A percentile compares a stretch with the other conserved stretches of the same genome.
phyloP scores from a whole-genome alignment of 2,113 vertebrate genomes.

The Hepsetus odoe region DNA sequence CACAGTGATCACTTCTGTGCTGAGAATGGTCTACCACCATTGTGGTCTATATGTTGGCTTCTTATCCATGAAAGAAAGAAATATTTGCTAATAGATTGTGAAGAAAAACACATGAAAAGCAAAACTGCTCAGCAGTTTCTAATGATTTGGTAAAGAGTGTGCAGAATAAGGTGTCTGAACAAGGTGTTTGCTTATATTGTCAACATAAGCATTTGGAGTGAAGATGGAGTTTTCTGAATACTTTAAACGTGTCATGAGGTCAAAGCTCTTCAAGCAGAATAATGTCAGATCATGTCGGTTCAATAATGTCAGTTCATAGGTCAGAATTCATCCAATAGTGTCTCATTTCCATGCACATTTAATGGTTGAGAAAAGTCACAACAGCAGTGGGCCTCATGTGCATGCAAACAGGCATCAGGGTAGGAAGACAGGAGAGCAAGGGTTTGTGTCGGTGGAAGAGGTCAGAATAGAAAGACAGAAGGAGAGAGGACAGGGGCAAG shows the following conservation, averaged over 20 bases:
- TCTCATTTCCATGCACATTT: slow-evolving; percentile 63
- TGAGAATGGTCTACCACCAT: background rate
- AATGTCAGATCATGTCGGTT: background rate
- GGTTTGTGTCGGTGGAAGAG: slow-evolving; percentile 52
- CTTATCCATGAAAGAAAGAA: no score
- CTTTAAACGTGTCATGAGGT: slow-evolving; percentile 11
- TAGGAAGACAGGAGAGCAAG: slow-evolving; percentile 47
- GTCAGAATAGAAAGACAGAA: slow-evolving; percentile 51
- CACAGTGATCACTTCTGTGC: background rate
- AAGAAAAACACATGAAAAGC: no score
- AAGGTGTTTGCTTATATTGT: background rate
- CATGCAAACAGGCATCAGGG: slow-evolving; percentile 67
- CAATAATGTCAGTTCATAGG: slow-evolving; percentile 21
- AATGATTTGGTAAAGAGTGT: no score
- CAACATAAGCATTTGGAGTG: background rate
- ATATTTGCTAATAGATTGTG: no score
- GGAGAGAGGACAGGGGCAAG: slow-evolving; percentile 32
- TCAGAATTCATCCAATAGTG: slow-evolving; percentile 20
- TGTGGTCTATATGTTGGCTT: no score
- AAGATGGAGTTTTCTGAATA: background rate
- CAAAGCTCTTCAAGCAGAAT: slow-evolving; percentile 41
- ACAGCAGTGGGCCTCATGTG: slow-evolving; percentile 62
- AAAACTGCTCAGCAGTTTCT: no score
- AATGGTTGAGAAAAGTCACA: slow-evolving; percentile 49
- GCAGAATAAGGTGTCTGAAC: background rate